Conservation (phyloP, 2,888 invertebrate genomes). For the Pyrgus malvae region DNA sequence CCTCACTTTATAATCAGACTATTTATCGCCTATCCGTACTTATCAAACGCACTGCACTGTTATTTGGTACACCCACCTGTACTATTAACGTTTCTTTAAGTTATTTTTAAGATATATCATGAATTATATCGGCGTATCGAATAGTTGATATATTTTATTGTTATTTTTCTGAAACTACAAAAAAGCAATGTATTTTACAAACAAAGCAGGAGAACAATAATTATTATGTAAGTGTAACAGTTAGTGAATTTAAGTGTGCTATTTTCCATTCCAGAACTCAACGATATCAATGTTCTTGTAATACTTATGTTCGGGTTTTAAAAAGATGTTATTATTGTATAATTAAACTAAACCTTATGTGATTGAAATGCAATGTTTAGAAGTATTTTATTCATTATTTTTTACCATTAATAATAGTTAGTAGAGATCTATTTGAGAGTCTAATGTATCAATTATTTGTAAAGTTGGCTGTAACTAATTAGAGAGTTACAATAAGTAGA, state of each 20-base stretch:
- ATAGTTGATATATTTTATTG: constrained; percentile 77
- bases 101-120: constrained; percentile 69
- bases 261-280: constrained; percentile 82
- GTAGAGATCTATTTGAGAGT: constrained; percentile 82
- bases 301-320: constrained; percentile 80
- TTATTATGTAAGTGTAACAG: constrained; percentile 81
- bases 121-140: constrained; percentile 72
- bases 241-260: constrained; percentile 82
- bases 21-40: constrained; percentile 69
- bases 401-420: constrained; percentile 82
- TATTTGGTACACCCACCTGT: constrained; percentile 73
- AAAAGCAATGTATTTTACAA: constrained; percentile 80
- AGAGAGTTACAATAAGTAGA: constrained; percentile 80
- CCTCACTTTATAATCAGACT: constrained; percentile 66
- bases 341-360: constrained; percentile 81
- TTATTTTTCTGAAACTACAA: constrained; percentile 79
- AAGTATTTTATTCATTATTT: constrained; percentile 82
- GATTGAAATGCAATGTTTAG: constrained; percentile 83
- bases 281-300: constrained; percentile 80
- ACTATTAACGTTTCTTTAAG: constrained; percentile 58
- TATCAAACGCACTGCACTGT: constrained; percentile 74
- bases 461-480: constrained; percentile 82
- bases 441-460: constrained; percentile 83
- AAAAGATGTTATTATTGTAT: constrained; percentile 80
- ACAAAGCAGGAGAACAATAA: constrained; percentile 82